Percentiles rank a stretch among this genome's conserved stretches.
These are phyloP conservation scores for Tringa solitaria DNA, from an alignment of 2,113 vertebrate genomes.

Conservation along the genomic window DNA sequence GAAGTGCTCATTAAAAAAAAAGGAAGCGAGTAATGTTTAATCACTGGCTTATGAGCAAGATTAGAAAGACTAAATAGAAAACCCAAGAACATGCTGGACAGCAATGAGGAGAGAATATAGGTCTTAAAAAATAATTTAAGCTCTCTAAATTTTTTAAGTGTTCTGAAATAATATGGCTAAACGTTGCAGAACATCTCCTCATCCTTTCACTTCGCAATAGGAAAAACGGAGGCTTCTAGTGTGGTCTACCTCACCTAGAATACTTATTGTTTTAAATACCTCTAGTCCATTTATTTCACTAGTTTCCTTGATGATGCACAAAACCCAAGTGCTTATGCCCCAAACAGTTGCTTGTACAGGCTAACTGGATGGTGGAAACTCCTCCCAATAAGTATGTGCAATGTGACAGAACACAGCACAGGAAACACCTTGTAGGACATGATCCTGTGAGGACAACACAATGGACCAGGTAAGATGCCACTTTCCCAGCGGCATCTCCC, in stretches of 20 bases:
- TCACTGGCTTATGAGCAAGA: neutral
- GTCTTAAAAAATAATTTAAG: neutral
- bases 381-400: neutral
- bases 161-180: neutral
- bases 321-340: neutral
- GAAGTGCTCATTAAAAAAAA: neutral
- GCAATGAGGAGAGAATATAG: fast-evolving
- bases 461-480: neutral
- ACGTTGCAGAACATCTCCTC: fast-evolving
- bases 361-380: neutral
- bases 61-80: neutral
- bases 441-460: neutral
- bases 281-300: neutral
- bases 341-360: neutral
- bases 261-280: neutral
- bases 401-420: neutral
- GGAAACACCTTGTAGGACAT: neutral
- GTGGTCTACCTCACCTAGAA: neutral
- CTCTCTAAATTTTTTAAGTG: neutral
- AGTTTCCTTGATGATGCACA: neutral
- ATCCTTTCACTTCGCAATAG: neutral
- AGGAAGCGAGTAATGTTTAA: neutral
- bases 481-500: neutral
- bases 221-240: neutral
- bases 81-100: neutral